Conservation (phyloP, 2,797 vertebrate genomes). For the Cephalopachus bancanus region DNA sequence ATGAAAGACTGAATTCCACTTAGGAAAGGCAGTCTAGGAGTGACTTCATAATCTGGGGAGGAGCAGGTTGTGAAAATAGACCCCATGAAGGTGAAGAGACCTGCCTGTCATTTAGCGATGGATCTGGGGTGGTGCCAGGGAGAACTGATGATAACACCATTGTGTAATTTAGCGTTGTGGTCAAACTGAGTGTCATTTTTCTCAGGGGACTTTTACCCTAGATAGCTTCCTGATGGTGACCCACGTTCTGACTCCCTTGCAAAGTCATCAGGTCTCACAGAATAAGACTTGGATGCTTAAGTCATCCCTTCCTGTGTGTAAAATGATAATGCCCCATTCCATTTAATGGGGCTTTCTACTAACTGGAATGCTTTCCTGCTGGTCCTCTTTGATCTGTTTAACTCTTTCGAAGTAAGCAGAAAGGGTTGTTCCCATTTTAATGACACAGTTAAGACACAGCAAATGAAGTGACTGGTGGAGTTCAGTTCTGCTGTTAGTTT, state of each 20-base stretch:
- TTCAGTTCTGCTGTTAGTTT: neutral
- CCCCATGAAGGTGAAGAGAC: neutral
- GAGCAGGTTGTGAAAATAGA: constrained; percentile 2
- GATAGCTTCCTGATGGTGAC: neutral
- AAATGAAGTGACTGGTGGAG: neutral
- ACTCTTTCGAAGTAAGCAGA: neutral
- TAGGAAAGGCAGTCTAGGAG: constrained; percentile 12
- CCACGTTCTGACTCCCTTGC: neutral
- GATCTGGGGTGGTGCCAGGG: neutral
- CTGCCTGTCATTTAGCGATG: neutral
- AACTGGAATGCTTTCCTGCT: neutral
- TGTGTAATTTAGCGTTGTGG: neutral
- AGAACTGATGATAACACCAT: neutral
- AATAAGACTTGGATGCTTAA: constrained; percentile 16
- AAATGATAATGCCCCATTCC: neutral
- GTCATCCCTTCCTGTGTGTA: neutral
- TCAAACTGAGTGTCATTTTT: constrained; percentile 48
- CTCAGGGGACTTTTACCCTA: constrained; percentile 55
- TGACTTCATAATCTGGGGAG: neutral
- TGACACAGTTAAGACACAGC: neutral
- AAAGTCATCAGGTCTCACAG: neutral
- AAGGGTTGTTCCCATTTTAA: neutral
- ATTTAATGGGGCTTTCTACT: neutral
- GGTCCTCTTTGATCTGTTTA: neutral
- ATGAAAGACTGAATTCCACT: neutral